These are phyloP conservation scores for Aphis gossypii DNA, from an alignment of 1,140 invertebrate species.

Conservation along the genomic window DNA sequence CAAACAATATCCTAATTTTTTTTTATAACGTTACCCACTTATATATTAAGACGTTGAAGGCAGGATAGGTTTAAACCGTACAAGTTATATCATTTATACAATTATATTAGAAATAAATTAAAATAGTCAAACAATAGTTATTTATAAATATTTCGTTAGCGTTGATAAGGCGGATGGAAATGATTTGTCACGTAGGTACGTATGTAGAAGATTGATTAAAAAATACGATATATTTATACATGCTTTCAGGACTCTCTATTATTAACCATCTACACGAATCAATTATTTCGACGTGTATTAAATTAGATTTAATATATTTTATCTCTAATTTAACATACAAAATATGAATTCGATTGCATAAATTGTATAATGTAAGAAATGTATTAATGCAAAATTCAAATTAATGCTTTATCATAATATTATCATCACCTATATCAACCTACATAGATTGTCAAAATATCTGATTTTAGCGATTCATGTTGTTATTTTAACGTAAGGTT, in stretches of 20 bases:
- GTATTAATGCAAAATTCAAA: background rate
- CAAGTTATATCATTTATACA: background rate
- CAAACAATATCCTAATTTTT: background rate
- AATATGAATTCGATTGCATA: no score
- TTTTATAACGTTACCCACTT: background rate
- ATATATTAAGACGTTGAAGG: no score
- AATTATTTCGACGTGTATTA: background rate
- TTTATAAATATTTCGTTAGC: background rate
- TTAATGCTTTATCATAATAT: background rate
- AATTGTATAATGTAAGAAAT: no score
- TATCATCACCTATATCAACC: no score
- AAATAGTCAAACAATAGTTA: background rate
- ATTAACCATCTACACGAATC: background rate
- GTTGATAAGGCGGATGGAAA: background rate
- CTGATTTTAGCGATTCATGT: background rate
- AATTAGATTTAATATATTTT: no score
- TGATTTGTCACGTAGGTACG: background rate
- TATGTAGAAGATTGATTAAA: background rate
- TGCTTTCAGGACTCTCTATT: background rate
- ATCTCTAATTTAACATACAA: no score
- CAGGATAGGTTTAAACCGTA: no score
- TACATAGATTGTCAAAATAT: background rate
- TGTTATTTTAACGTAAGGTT: background rate
- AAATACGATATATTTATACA: background rate
- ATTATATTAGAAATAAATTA: background rate